Evolutionary conservation across 2,888 invertebrate species (phyloP).

Genomic region (Agriopis leucophaearia): DNA sequence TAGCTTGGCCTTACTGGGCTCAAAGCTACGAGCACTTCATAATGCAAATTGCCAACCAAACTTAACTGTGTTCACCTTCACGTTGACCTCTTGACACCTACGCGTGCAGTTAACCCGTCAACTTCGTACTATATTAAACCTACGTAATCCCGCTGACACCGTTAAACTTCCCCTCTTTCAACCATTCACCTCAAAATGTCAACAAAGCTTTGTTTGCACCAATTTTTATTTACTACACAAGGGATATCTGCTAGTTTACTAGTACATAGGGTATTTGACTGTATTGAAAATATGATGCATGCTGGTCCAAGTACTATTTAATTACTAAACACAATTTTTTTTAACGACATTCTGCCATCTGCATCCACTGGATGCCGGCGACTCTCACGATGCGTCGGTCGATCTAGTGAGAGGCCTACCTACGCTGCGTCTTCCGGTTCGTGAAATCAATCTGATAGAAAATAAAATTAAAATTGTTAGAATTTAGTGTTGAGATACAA

Average conservation of each 20-base stretch:
- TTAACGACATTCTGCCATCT: no score
- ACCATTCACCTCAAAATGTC: slow-evolving; percentile 17
- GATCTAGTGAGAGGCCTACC: no score
- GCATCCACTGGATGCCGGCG: no score
- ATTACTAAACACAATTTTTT: no score
- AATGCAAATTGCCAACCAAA: slow-evolving; percentile 25
- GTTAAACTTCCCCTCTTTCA: slow-evolving; percentile 20
- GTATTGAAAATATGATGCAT: no score
- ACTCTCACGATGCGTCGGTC: no score
- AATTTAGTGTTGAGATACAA: no score
- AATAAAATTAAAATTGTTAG: no score
- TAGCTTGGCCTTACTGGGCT: not conserved
- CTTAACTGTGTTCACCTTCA: slow-evolving; percentile 14
- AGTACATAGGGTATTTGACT: no score
- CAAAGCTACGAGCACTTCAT: slow-evolving; percentile 3
- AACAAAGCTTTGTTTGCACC: slow-evolving; percentile 8
- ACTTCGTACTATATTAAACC: slow-evolving; percentile 19
- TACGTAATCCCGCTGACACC: slow-evolving; percentile 29
- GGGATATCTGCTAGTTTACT: not conserved
- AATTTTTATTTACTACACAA: not conserved
- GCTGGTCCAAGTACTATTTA: no score
- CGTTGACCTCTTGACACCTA: slow-evolving; percentile 21
- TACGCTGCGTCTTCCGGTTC: no score
- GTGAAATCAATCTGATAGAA: no score
- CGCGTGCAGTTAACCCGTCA: slow-evolving; percentile 25